Evolutionary conservation across 2,888 invertebrate genomes (phyloP), one percentile per base, ranked within the genome.

Genomic region (Drosophila cognata): DNA sequence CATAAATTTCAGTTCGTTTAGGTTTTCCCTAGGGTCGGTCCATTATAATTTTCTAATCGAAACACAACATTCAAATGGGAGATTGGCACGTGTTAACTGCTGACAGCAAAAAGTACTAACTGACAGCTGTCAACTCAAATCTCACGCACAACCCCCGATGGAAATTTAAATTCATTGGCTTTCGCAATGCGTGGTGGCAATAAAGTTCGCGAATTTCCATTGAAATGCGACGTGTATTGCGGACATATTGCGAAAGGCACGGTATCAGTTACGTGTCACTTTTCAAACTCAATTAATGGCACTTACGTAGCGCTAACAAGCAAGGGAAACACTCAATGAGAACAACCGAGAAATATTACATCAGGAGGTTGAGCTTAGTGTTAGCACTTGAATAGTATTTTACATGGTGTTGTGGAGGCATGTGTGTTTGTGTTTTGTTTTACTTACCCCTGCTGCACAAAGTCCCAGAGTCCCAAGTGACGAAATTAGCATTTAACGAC

Each of bases 401-500:
- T 11, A 13, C 11, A 29, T 29, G 46, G 16, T 28, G 46, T 38
- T 13, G 21, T 13, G 21, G 58, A 41, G 50, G 36, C 10, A 48
- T n/a, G 60, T 31, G 31, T 38, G 21, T 28, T 38, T 51, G 25
- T 18, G 16, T 33, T 33, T 33, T 21, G 13, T 11, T 25, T 31
- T 33, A 77, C 81, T 79, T 70, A 79, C 81, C 72, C 50, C 52
- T 33, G 41, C 38, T 50, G 53, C 51, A 53, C 48, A 11, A 57
- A 51, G 63, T 57, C 55, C 46, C 35, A 36, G 75, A 56, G 52
- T 84, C 81, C 81, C 77, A 68, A 70, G 80, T 69, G 74, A 64
- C 63, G 66, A 74, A 76, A 81, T 71, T 75, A 76, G 69, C 81
- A 75, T 63, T 75, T 72, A 89, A 74, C 76, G 74, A 75, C 71